Percentiles rank a stretch among this genome's conserved stretches.
Evolutionary conservation across 1,140 invertebrate species (phyloP).

Genomic region (Drosophila mayri): DNA sequence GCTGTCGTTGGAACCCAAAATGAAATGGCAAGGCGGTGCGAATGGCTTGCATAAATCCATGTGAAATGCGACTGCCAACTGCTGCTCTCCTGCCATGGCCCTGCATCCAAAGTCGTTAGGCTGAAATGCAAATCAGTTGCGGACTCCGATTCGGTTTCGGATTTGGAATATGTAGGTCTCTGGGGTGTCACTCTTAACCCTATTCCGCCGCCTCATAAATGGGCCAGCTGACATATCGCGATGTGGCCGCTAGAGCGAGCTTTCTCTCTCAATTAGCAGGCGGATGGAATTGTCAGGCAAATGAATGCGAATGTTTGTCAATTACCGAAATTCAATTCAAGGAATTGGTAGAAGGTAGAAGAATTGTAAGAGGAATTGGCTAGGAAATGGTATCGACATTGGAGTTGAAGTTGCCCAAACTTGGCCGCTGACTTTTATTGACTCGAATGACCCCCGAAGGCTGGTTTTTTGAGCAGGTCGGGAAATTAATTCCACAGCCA

Average conservation of each 20-base stretch:
- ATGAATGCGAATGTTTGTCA: slow-evolving; percentile 37
- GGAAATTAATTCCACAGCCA: slow-evolving; percentile 48
- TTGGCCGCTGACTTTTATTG: slow-evolving; percentile 48
- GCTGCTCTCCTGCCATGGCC: slow-evolving; percentile 18
- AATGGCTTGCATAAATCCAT: slow-evolving; percentile 81
- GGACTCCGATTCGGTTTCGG: slow-evolving; percentile 28
- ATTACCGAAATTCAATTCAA: slow-evolving; percentile 46
- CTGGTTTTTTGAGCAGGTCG: slow-evolving; percentile 45
- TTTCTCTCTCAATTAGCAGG: slow-evolving; percentile 48
- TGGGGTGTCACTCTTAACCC: slow-evolving; percentile 80
- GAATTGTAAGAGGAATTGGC: slow-evolving; percentile 3
- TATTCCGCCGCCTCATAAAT: slow-evolving; percentile 73
- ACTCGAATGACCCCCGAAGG: slow-evolving; percentile 40
- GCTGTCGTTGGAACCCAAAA: slow-evolving; percentile 27
- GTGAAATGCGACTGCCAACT: slow-evolving; percentile 65
- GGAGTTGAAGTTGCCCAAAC: slow-evolving; percentile 22
- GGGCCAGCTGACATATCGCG: slow-evolving; percentile 57
- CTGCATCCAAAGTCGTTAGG: slow-evolving; percentile 50
- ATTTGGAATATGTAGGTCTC: slow-evolving; percentile 72
- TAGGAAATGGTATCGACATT: slow-evolving; percentile 2
- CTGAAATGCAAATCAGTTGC: slow-evolving; percentile 70
- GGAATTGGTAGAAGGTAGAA: background rate
- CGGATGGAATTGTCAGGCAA: slow-evolving; percentile 37
- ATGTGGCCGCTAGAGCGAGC: slow-evolving; percentile 53
- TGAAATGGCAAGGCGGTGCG: slow-evolving; percentile 75